A percentile compares a stretch with the other conserved stretches of the same genome.
phyloP scores from a whole-genome alignment of 1,140 invertebrate species.

The Pogonus chalceus region DNA sequence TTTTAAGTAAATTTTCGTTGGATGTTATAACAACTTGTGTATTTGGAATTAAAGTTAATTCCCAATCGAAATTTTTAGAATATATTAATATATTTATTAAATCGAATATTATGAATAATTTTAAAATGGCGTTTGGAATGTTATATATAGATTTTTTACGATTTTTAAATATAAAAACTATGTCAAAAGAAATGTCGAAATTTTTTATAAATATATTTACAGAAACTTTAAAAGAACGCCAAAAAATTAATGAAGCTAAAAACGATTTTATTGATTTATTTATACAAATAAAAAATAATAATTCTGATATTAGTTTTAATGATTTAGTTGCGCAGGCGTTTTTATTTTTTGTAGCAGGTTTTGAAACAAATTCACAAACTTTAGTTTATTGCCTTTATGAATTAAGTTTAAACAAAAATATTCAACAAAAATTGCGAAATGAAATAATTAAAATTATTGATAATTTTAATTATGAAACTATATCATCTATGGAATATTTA shows the following conservation, averaged over 20 bases:
- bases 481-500: conserved; percentile 26
- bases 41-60: conserved; percentile 32
- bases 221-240: neutral
- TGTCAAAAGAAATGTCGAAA: neutral
- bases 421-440: neutral
- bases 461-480: conserved; percentile 26
- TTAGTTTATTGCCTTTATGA: neutral
- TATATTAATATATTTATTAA: too few species aligned
- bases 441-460: conserved; percentile 14
- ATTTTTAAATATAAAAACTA: neutral
- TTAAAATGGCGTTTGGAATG: too few species aligned
- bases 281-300: neutral
- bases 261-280: neutral
- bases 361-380: neutral
- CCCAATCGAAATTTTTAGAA: too few species aligned
- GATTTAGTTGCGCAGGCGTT: neutral
- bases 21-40: conserved; percentile 29
- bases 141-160: too few species aligned
- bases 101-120: too few species aligned
- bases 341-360: neutral
- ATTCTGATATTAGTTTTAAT: conserved; percentile 30
- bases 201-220: neutral
- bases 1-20: conserved; percentile 24
- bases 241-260: conserved; percentile 23
- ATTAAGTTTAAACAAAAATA: neutral